A percentile compares a stretch with the other conserved stretches of the same genome.
phyloP scores from a whole-genome alignment of 2,888 invertebrate species.

The Neria commutata region DNA sequence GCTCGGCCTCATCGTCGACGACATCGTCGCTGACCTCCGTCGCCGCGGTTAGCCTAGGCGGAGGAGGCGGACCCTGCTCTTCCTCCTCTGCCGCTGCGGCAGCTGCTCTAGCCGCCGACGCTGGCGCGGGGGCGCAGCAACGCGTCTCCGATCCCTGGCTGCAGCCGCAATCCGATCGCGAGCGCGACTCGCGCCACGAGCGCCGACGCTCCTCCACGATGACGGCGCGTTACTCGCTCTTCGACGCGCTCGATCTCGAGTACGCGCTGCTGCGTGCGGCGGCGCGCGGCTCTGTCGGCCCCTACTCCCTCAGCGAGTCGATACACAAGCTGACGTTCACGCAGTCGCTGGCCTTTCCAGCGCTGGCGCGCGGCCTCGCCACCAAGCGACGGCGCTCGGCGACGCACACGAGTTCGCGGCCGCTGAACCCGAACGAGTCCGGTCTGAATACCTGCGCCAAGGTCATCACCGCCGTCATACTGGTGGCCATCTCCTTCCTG shows the following conservation, averaged over 20 bases:
- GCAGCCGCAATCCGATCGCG: conserved; percentile 60
- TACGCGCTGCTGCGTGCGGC: conserved; percentile 73
- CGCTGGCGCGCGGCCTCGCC: conserved; percentile 71
- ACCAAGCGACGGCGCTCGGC: conserved; percentile 67
- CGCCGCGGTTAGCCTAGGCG: conserved; percentile 60
- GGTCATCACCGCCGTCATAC: conserved; percentile 72
- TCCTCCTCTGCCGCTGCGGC: conserved; percentile 65
- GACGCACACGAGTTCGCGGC: conserved; percentile 64
- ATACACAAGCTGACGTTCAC: conserved; percentile 76
- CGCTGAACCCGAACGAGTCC: conserved; percentile 69
- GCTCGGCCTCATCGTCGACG: conserved; percentile 66
- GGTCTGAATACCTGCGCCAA: conserved; percentile 75
- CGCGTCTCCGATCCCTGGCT: conserved; percentile 63
- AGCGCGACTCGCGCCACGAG: conserved; percentile 58
- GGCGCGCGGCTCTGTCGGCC: conserved; percentile 74
- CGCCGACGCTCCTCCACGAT: conserved; percentile 67
- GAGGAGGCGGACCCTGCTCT: conserved; percentile 48
- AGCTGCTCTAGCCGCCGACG: conserved; percentile 43
- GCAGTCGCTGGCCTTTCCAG: conserved; percentile 75
- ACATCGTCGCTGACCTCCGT: conserved; percentile 67
- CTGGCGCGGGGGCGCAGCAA: conserved; percentile 53
- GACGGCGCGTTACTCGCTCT: conserved; percentile 71
- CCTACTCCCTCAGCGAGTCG: conserved; percentile 73
- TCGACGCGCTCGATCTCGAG: conserved; percentile 74
- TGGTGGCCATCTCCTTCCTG: conserved; percentile 73